These are phyloP conservation scores for Luidia sarsii DNA, from an alignment of 53 echinoderm and acorn worm species.

Conservation along the genomic window DNA sequence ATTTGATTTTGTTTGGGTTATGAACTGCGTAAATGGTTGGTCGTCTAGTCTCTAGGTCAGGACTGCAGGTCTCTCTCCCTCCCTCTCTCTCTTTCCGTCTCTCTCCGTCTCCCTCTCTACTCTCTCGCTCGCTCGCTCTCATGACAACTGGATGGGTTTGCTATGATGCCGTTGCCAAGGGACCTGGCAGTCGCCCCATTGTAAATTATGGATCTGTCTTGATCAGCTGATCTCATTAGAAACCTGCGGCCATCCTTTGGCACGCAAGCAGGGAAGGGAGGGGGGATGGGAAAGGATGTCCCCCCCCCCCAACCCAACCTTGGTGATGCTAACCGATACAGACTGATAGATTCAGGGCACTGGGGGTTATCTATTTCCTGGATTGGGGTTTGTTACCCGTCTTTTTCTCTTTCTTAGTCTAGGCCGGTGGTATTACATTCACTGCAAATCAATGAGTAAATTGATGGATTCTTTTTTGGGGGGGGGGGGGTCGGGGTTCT, in stretches of 20 bases:
- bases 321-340: too few species aligned
- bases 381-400: too few species aligned
- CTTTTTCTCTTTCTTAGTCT: too few species aligned
- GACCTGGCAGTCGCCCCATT: neutral
- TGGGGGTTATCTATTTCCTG: too few species aligned
- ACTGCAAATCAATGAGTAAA: too few species aligned
- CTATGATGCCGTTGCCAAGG: conserved; percentile 47
- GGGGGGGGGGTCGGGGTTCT: too few species aligned
- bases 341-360: too few species aligned
- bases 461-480: too few species aligned
- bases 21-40: conserved; percentile 31
- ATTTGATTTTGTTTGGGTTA: conserved; percentile 52
- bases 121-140: conserved; percentile 2
- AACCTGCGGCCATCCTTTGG: conserved; percentile 20
- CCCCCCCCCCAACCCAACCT: too few species aligned
- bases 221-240: conserved; percentile 48
- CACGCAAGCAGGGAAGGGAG: conserved; percentile 5
- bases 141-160: conserved; percentile 49
- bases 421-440: too few species aligned
- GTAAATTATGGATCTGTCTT: conserved; percentile 18
- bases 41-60: conserved; percentile 32
- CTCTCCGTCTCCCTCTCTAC: neutral
- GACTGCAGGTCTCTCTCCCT: neutral
- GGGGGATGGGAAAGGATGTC: too few species aligned
- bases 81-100: too few species aligned